phyloP scores from a whole-genome alignment of 2,113 vertebrate species.

The Cisticola juncidis region DNA sequence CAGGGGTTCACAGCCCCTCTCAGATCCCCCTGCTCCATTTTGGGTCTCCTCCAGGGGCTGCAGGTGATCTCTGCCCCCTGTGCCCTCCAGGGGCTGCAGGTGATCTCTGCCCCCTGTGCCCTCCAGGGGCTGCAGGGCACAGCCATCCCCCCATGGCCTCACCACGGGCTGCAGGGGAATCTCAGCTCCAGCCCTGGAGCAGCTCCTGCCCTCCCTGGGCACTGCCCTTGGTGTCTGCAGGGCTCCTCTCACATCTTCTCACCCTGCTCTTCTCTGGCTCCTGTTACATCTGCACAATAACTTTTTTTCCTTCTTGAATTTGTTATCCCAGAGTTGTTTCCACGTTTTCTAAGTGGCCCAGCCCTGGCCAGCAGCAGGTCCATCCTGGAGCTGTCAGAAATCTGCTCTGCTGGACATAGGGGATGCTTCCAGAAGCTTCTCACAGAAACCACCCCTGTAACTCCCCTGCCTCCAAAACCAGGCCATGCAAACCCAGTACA shows the following conservation, averaged over 20 bases:
- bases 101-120: neutral
- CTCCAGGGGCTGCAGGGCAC: neutral
- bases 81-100: neutral
- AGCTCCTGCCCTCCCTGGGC: neutral
- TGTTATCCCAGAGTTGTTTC: neutral
- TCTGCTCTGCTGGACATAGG: neutral
- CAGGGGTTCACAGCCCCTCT: neutral
- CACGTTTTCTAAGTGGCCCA: neutral
- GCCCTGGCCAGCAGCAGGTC: neutral
- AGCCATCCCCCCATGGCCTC: neutral
- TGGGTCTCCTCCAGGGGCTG: neutral
- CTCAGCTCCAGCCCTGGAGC: neutral
- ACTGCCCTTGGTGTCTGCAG: neutral
- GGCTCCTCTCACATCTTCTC: neutral
- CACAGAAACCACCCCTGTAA: neutral
- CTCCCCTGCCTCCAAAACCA: fast-evolving
- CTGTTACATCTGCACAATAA: too few relatives aligned
- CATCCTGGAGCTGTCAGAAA: neutral
- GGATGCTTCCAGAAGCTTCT: neutral
- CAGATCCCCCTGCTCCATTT: neutral
- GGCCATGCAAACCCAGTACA: fast-evolving
- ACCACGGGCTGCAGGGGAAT: neutral
- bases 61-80: neutral
- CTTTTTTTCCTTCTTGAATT: too few relatives aligned
- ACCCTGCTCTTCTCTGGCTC: neutral